Percentiles rank a stretch among this genome's conserved stretches.
phyloP scores from a whole-genome alignment of 1,140 invertebrate genomes.

The Homarus americanus region DNA sequence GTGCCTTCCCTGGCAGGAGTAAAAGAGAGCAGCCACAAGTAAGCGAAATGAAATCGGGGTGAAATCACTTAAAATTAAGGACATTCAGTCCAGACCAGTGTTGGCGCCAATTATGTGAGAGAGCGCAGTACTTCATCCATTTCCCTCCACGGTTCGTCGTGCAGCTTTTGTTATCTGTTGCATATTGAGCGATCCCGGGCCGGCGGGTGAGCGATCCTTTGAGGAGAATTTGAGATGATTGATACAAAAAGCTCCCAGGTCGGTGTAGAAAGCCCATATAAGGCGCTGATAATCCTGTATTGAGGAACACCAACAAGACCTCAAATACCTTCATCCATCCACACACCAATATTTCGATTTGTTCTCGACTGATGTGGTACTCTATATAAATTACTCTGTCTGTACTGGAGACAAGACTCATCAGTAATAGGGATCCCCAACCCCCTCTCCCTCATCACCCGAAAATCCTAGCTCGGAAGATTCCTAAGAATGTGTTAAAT shows the following conservation, averaged over 20 bases:
- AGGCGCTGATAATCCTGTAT: background rate
- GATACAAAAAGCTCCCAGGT: background rate
- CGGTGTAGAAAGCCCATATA: slow-evolving; percentile 1
- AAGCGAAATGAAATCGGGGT: slow-evolving; percentile 23
- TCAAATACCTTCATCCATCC: too few relatives aligned
- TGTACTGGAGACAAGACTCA: too few relatives aligned
- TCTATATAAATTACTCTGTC: too few relatives aligned
- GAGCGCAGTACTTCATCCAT: background rate
- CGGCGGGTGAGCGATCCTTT: background rate
- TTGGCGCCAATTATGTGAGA: slow-evolving; percentile 32
- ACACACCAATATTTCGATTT: too few relatives aligned
- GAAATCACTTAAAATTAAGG: slow-evolving; percentile 42
- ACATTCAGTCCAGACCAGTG: slow-evolving; percentile 41
- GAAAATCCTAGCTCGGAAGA: too few relatives aligned
- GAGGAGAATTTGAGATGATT: slow-evolving; percentile 21
- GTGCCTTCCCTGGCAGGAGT: too few relatives aligned
- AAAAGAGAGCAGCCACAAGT: slow-evolving; percentile 1
- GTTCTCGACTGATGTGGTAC: too few relatives aligned
- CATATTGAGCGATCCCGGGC: slow-evolving; percentile 34
- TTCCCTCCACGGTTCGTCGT: slow-evolving; percentile 8
- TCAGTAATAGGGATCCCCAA: too few relatives aligned
- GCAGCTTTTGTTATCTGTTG: slow-evolving; percentile 5
- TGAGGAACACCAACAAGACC: background rate
- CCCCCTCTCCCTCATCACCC: too few relatives aligned
- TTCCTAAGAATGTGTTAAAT: too few relatives aligned